phyloP scores from a whole-genome alignment of 2,888 invertebrate genomes.

The Chrysolina oricalcia region DNA sequence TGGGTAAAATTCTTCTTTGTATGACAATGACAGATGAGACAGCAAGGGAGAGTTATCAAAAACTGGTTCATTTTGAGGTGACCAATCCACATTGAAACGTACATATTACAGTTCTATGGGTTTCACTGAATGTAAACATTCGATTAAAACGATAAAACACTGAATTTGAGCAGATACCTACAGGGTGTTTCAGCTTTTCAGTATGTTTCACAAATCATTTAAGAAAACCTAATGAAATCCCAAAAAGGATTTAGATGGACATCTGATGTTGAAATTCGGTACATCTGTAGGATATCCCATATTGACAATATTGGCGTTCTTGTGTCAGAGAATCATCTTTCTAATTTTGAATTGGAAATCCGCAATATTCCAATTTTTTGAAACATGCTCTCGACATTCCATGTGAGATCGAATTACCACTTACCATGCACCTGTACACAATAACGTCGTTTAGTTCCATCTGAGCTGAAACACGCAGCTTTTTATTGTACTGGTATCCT shows the following conservation, averaged over 20 bases:
- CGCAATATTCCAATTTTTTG: not conserved
- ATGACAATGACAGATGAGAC: too few species aligned
- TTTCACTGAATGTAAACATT: not conserved
- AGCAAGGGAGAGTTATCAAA: not conserved
- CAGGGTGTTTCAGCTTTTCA: not conserved
- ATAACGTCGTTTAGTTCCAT: not conserved
- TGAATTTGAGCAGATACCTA: constrained; percentile 1
- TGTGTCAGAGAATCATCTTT: too few species aligned
- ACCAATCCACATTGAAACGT: not conserved
- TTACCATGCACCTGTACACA: not conserved
- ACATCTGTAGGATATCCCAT: too few species aligned
- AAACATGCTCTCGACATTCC: not conserved
- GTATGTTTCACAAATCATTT: not conserved
- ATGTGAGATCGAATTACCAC: not conserved
- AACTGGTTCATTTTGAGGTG: not conserved
- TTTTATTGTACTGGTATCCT: constrained; percentile 8
- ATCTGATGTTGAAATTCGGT: not conserved
- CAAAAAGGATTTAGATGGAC: too few species aligned
- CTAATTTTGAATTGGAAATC: not conserved
- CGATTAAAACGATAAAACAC: not conserved
- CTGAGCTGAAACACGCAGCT: not conserved
- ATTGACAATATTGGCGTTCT: too few species aligned
- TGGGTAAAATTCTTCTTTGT: too few species aligned
- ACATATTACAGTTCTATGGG: not conserved
- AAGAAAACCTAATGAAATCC: not conserved